phyloP scores from a whole-genome alignment of 2,797 vertebrate genomes.

The Cryptoblepharus egeriae region DNA sequence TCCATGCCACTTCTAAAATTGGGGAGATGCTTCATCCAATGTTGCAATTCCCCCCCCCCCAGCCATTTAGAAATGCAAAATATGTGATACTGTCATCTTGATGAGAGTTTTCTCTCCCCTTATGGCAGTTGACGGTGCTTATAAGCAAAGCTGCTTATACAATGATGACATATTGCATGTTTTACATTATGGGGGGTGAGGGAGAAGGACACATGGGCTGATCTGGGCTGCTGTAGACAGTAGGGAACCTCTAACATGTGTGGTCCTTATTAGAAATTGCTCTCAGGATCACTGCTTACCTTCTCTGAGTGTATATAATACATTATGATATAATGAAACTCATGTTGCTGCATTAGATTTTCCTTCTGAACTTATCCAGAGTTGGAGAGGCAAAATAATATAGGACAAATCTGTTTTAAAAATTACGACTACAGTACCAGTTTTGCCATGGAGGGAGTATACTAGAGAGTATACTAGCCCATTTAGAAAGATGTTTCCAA shows the following conservation, averaged over 20 bases:
- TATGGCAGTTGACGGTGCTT: too few relatives aligned
- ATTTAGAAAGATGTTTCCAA: neutral
- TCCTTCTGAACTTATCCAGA: conserved; percentile 11
- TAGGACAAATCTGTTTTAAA: neutral
- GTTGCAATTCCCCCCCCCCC: neutral
- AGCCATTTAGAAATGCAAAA: neutral
- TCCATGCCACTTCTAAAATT: neutral
- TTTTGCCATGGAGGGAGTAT: conserved; percentile 1
- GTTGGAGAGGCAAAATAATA: neutral
- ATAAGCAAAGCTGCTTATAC: too few relatives aligned
- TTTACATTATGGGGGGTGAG: neutral
- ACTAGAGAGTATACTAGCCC: conserved; percentile 27
- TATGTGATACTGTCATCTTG: neutral
- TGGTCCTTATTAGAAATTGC: neutral
- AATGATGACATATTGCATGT: too few relatives aligned
- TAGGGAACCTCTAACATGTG: neutral
- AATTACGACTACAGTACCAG: neutral
- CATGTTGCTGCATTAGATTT: neutral
- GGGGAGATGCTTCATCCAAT: neutral
- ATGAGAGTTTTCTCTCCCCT: too few relatives aligned
- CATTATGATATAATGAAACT: conserved; percentile 23
- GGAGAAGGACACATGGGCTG: neutral
- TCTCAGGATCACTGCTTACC: neutral
- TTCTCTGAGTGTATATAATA: conserved; percentile 39
- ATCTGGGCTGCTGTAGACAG: neutral